phyloP scores from a whole-genome alignment of 2,113 vertebrate species.

The Alligator sinensis region DNA sequence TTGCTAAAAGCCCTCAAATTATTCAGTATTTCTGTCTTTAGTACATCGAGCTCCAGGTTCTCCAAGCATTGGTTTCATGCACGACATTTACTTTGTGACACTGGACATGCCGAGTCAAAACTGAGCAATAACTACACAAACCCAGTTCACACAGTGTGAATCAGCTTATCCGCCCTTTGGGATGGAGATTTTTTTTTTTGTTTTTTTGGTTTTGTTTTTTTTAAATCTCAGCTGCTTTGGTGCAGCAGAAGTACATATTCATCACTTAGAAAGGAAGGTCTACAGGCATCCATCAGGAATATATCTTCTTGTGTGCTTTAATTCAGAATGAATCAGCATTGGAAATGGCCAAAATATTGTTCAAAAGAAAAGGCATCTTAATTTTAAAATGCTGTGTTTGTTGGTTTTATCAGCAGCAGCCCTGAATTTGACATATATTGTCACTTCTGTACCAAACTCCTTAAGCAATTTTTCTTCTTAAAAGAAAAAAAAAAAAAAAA shows the following conservation, averaged over 20 bases:
- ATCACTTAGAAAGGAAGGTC: neutral
- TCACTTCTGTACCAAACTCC: too few relatives aligned
- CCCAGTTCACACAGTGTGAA: neutral
- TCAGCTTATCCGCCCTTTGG: neutral
- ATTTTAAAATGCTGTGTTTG: neutral
- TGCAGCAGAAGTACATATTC: neutral
- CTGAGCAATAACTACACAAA: accelerated
- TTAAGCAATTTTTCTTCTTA: too few relatives aligned
- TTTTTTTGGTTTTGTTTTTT: too few relatives aligned
- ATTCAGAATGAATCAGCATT: neutral
- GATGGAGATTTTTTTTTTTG: accelerated
- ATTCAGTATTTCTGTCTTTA: too few relatives aligned
- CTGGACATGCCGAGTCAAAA: accelerated
- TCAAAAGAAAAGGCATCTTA: neutral
- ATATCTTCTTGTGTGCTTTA: neutral
- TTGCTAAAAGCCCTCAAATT: neutral
- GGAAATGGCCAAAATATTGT: neutral
- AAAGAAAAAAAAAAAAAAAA: too few relatives aligned
- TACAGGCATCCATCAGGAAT: neutral
- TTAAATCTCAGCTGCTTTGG: neutral
- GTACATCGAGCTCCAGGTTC: neutral
- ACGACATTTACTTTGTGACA: neutral
- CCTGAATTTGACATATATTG: too few relatives aligned
- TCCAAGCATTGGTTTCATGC: neutral
- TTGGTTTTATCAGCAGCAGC: too few relatives aligned